phyloP scores from a whole-genome alignment of 1,140 invertebrate species.

The Polypedilum vanderplanki region DNA sequence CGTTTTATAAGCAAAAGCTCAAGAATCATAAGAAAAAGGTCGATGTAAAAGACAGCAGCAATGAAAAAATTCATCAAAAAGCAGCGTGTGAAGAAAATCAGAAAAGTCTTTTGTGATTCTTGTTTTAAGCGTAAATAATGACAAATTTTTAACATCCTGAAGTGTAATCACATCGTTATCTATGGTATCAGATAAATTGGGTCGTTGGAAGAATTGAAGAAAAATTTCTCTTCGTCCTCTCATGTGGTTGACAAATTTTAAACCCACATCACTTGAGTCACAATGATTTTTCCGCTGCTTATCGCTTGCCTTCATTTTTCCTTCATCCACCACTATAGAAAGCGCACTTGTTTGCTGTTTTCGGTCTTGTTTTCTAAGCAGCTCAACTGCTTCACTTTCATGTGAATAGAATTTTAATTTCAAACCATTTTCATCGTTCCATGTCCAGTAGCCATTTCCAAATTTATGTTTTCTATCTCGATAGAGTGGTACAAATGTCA shows the following conservation, averaged over 20 bases:
- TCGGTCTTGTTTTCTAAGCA: no score
- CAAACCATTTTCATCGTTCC: not conserved
- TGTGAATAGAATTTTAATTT: conserved; percentile 24
- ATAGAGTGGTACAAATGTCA: not conserved
- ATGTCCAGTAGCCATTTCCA: conserved; percentile 7
- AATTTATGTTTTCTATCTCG: conserved; percentile 21
- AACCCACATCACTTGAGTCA: not conserved
- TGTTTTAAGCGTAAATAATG: not conserved
- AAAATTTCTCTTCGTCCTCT: not conserved
- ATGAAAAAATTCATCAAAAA: not conserved
- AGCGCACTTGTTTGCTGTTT: not conserved
- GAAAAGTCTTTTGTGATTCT: not conserved
- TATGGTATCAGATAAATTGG: not conserved
- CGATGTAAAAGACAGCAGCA: not conserved
- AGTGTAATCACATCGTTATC: not conserved
- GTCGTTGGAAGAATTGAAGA: not conserved
- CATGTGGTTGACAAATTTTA: not conserved
- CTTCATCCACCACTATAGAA: no score
- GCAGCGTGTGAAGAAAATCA: not conserved
- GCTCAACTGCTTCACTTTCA: not conserved
- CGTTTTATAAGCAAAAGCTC: not conserved
- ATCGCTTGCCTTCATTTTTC: not conserved
- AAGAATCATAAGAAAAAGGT: not conserved
- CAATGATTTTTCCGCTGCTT: not conserved
- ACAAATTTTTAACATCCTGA: not conserved